These are phyloP conservation scores for Coccyzus lansbergi DNA, from an alignment of 2,797 vertebrate genomes.

Conservation along the genomic window DNA sequence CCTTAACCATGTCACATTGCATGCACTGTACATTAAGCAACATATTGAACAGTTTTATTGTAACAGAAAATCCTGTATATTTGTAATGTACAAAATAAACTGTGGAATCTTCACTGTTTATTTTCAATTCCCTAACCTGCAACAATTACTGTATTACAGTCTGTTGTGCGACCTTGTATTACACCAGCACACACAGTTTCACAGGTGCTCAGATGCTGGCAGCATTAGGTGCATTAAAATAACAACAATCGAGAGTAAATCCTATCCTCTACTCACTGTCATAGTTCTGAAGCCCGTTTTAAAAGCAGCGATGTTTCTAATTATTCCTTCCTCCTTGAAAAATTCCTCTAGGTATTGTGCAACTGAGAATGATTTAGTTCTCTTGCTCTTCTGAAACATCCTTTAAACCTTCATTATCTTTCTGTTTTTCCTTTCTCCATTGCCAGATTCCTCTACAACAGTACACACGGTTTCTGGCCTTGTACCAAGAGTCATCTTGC, in stretches of 20 bases:
- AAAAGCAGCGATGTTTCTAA: not conserved
- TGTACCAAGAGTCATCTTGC: rapidly evolving
- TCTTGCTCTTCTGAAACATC: not conserved
- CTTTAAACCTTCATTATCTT: not conserved
- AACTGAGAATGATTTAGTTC: not conserved
- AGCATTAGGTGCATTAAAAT: not conserved
- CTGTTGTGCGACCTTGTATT: not conserved
- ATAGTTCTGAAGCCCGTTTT: not conserved
- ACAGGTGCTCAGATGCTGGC: not conserved
- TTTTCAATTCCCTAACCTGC: not conserved
- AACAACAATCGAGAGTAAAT: not conserved
- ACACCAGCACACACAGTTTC: not conserved
- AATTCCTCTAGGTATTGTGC: not conserved
- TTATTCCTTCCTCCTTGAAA: not conserved
- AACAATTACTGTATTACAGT: not conserved
- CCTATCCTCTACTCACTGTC: not conserved
- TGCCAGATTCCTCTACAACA: not conserved
- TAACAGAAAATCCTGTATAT: not conserved
- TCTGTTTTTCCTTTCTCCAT: not conserved
- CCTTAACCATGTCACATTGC: not conserved
- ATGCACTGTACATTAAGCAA: not conserved
- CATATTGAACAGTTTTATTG: not conserved
- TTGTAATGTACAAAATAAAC: not conserved
- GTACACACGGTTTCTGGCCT: not conserved
- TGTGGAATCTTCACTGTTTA: not conserved